phyloP scores from a whole-genome alignment of 2,888 invertebrate species.

The Drosophila stalkeri region DNA sequence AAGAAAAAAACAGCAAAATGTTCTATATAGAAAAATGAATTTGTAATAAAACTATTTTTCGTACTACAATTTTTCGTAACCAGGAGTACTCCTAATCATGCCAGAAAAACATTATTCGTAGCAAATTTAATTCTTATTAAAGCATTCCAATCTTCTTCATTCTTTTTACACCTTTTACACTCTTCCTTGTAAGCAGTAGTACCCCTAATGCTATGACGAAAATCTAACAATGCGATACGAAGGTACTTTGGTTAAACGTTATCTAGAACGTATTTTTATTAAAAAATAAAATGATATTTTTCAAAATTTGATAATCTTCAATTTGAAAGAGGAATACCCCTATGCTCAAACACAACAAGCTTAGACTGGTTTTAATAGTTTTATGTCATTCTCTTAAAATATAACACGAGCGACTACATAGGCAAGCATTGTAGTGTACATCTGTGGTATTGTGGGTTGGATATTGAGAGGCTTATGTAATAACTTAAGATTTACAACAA shows the following conservation, averaged over 20 bases:
- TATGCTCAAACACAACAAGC: neutral
- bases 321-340: neutral
- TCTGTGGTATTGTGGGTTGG: neutral
- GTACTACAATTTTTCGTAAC: neutral
- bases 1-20: too few species aligned
- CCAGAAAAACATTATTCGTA: neutral
- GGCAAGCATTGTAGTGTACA: slow-evolving; percentile 7
- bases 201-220: neutral
- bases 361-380: slow-evolving; percentile 32
- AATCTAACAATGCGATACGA: neutral
- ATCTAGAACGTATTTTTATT: neutral
- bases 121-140: neutral
- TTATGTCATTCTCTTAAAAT: slow-evolving; percentile 52
- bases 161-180: neutral
- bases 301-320: neutral
- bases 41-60: too few species aligned
- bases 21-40: too few species aligned
- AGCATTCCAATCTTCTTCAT: neutral
- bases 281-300: neutral
- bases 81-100: neutral
- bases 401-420: slow-evolving; percentile 52
- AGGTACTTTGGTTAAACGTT: neutral
- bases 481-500: slow-evolving; percentile 51
- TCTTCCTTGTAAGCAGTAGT: neutral
- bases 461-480: slow-evolving; percentile 22